These are phyloP conservation scores for Ectemnius cavifrons DNA, from an alignment of 2,888 invertebrate genomes.

Conservation along the genomic window DNA sequence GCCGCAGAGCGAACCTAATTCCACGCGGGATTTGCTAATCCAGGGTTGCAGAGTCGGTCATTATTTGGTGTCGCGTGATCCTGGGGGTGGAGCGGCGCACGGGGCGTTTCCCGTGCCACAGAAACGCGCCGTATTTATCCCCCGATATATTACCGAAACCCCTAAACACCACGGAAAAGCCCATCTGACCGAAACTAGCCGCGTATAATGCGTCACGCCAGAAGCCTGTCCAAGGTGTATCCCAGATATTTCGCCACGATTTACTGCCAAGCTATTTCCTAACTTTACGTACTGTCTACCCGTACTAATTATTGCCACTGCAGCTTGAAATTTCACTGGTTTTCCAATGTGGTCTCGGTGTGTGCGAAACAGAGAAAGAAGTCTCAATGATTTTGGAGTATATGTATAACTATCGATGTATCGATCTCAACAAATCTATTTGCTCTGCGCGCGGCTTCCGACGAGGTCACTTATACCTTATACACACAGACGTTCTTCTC, in stretches of 20 bases:
- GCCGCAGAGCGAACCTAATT: slow-evolving; percentile 70
- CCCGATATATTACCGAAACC: slow-evolving; percentile 68
- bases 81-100: slow-evolving; percentile 64
- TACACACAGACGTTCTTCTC: too few relatives aligned
- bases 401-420: too few relatives aligned
- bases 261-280: slow-evolving; percentile 21
- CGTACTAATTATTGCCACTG: too few relatives aligned
- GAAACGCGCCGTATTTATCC: slow-evolving; percentile 67
- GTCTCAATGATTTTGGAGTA: too few relatives aligned
- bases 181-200: slow-evolving; percentile 51
- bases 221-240: slow-evolving; percentile 38
- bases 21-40: slow-evolving; percentile 75
- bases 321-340: too few relatives aligned
- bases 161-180: slow-evolving; percentile 62
- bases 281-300: background rate
- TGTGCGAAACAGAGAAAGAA: too few relatives aligned
- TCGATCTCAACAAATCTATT: too few relatives aligned
- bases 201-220: slow-evolving; percentile 46
- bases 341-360: too few relatives aligned
- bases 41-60: slow-evolving; percentile 72
- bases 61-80: slow-evolving; percentile 76
- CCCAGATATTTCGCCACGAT: slow-evolving; percentile 31
- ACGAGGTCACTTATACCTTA: too few relatives aligned
- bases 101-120: slow-evolving; percentile 55
- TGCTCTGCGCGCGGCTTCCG: too few relatives aligned